Base-by-base conservation (phyloP, 2,797 vertebrate species). In the Crenuchus spilurus region DNA sequence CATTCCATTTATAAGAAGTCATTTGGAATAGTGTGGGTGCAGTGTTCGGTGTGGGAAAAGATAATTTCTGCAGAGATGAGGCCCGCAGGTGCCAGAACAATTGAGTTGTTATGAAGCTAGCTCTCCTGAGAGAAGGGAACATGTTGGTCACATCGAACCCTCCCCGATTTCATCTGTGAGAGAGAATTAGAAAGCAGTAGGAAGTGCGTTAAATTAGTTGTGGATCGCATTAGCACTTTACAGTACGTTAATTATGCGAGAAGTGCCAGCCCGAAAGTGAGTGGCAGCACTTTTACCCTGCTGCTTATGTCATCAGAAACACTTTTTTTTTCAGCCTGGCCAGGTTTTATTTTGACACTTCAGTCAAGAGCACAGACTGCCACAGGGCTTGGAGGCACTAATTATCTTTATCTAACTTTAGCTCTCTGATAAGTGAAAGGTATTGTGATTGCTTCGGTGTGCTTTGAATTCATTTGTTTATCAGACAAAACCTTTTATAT, bases 31-130 rank as follows among this genome's bases (percentile, higher is more conserved):
- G 13, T 85, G 88, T 87, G 83, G 72, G 51, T 77, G 84, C 83
- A 82, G 77, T 78, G 70, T 82, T 61, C 64, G 66, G 63, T 78
- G 83, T 75, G 83, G 84, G 77, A 80, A 79, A 79, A 85, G 68
- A 55, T 41, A 39, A 54, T 42, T 49, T 75, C 64, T 80, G 80
- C 80, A 78, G 86, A 85, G 86, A 85, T 57, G 70, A 77, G 78
- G 83, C 83, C 72, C 76, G 82, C 82, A 90, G 84, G 84, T 77
- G 79, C 76, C 71, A 84, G 89, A 92, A 91, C 88, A 92, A 88
- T 90, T 87, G 88, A 83, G 85, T 79, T 86, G 83, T 90, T 92
- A 92, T 91, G 84, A 87, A 91, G 88, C 77, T 75, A 80, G 77
- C 86, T 83, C 89, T 89, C 88, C 31, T 64, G 87, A 86, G 89